Base-by-base conservation (phyloP, 64 coral and sea anemone genomes). In the Cladopsammia gracilis region DNA sequence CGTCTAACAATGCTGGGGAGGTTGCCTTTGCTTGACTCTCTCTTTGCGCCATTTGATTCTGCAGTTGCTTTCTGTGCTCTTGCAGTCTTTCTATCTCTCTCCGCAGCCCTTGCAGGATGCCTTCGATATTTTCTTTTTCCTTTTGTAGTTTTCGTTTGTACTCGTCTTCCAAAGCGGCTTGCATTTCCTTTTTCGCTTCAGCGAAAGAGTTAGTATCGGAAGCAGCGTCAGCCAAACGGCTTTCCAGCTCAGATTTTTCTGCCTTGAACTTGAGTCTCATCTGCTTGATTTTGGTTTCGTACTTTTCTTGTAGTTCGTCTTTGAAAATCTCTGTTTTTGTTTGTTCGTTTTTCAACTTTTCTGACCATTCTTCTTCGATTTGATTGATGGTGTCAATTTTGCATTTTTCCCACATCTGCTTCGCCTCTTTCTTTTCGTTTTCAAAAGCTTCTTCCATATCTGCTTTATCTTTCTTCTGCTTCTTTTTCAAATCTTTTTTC, bases 111-210 rank as follows among this genome's bases (percentile, higher is more conserved):
- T 98, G 48, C 3, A 98, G 85, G 4, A 88, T 98, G 62, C 70
- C 94, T 90, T 94, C 96, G 43, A 98, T 91, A 10, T 98, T 98
- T 83, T 91, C 74, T 68, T 94, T 98, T 83, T 94, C 96, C 12
- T 88, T 94, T 42, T 89, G 67, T 42, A 91, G 89, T 48, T 90
- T 98, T 70, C 74, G 52, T 45, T 52, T 77, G 49, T 88, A 88
- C 18, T 94, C 58, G 20, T 98, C 78, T 77, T 98, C 88, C 15
- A 86, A 58, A 25, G 80, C 34, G 14, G 70, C 70, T 34, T 56
- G 71, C 2, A 87, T 85, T 85, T 98, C 77, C 13, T 86, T 66
- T 47, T 98, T 89, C 14, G 7, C 64, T 88, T 91, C 87, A 50
- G 12, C 94, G 7, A 94, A 57, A 46, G 58, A 89, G 10, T 91